Conservation (phyloP, 2,113 vertebrate species). For the Synodontis membranacea region DNA sequence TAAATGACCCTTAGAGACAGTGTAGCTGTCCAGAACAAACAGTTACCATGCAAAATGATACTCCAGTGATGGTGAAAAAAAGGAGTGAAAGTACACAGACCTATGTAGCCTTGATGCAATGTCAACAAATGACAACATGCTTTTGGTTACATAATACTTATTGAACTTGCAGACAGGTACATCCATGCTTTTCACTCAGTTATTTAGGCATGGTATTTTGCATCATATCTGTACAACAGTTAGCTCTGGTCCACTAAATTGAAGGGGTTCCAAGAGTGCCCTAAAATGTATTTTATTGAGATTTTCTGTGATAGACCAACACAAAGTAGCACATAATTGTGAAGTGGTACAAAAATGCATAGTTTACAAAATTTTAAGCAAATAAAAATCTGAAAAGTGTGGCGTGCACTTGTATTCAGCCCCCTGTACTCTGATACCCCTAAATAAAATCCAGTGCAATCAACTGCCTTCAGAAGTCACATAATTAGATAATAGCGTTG, state of each 20-base stretch:
- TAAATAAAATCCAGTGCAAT: no score
- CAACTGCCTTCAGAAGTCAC: no score
- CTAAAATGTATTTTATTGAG: no score
- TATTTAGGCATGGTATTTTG: no score
- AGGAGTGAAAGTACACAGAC: conserved; percentile 73
- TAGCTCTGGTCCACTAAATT: background rate
- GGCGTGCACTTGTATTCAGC: no score
- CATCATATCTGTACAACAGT: background rate
- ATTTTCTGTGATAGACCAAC: no score
- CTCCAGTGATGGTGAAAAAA: conserved; percentile 64
- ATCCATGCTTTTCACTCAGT: conserved; percentile 10
- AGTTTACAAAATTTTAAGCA: no score
- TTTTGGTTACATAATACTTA: conserved; percentile 61
- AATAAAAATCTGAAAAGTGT: no score
- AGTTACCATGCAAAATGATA: conserved; percentile 75
- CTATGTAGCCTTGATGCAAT: conserved; percentile 60
- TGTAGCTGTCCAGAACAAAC: conserved; percentile 59
- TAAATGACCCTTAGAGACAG: conserved; percentile 62
- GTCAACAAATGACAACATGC: conserved; percentile 37
- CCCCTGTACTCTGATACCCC: no score
- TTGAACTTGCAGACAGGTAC: conserved; percentile 5
- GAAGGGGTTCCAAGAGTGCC: background rate
- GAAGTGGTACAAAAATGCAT: no score
- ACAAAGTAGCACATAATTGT: no score
- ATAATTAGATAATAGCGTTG: no score